Evolutionary conservation across 2,797 vertebrate genomes (phyloP).

Genomic region (Bradypus variegatus): DNA sequence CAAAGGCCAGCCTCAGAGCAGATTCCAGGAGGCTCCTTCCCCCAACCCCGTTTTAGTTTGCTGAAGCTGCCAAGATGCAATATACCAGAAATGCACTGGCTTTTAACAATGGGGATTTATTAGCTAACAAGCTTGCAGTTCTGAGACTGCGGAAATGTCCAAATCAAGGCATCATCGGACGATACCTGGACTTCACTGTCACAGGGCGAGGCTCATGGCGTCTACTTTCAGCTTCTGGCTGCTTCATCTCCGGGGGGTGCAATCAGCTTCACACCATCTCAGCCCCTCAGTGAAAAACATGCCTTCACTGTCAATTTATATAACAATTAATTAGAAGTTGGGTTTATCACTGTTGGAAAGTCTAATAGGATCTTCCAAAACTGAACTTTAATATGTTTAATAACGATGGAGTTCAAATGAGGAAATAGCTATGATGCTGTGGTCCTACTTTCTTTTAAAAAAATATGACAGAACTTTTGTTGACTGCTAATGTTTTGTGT

Average conservation of each 20-base stretch:
- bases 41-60: too few relatives aligned
- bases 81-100: too few relatives aligned
- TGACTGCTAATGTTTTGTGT: conserved; percentile 42
- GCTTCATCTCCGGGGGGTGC: too few relatives aligned
- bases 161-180: too few relatives aligned
- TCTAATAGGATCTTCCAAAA: conserved; percentile 69
- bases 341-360: conserved; percentile 68
- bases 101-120: too few relatives aligned
- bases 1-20: conserved; percentile 55
- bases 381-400: conserved; percentile 61
- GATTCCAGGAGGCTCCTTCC: conserved; percentile 39
- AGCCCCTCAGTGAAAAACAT: conserved; percentile 60
- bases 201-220: too few relatives aligned
- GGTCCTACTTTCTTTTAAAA: conserved; percentile 17
- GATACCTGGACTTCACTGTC: too few relatives aligned
- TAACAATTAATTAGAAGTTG: conserved; percentile 69
- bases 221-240: too few relatives aligned
- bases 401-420: conserved; percentile 60
- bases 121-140: too few relatives aligned
- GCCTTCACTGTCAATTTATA: conserved; percentile 66
- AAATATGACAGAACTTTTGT: conserved; percentile 54
- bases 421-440: conserved; percentile 50
- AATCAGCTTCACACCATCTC: too few relatives aligned
- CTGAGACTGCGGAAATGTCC: too few relatives aligned
- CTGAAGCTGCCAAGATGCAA: too few relatives aligned